Evolutionary conservation across 2,113 vertebrate genomes (phyloP).

Genomic region (Chaenogobius annularis): DNA sequence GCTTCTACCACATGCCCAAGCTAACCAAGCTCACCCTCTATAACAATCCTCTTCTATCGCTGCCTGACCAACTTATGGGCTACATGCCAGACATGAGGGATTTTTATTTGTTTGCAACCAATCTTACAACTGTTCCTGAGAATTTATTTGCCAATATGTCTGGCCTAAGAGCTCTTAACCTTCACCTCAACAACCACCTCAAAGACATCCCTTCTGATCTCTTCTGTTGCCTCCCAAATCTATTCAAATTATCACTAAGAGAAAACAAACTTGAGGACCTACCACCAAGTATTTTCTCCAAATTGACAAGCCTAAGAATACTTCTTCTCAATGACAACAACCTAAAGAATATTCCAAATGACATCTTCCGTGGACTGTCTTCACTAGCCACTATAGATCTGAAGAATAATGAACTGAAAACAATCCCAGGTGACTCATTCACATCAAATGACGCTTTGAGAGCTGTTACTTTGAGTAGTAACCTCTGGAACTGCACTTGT

Average conservation of each 20-base stretch:
- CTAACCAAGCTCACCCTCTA: conserved; percentile 79
- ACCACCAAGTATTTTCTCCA: conserved; percentile 76
- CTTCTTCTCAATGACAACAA: conserved; percentile 75
- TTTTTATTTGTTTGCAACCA: conserved; percentile 81
- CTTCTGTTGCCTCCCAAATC: conserved; percentile 79
- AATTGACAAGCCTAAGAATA: conserved; percentile 65
- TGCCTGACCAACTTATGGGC: conserved; percentile 85
- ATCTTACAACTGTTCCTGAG: conserved; percentile 80
- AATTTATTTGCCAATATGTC: conserved; percentile 86
- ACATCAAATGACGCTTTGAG: conserved; percentile 24
- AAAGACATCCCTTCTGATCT: conserved; percentile 74
- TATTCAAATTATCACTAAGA: conserved; percentile 78
- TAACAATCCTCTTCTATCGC: conserved; percentile 80
- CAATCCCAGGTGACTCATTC: conserved; percentile 66
- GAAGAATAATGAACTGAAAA: conserved; percentile 49
- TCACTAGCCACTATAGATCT: conserved; percentile 68
- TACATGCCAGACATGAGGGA: conserved; percentile 78
- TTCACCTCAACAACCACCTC: conserved; percentile 77
- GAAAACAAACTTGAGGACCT: conserved; percentile 74
- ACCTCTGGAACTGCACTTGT: conserved; percentile 86
- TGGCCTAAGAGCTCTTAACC: conserved; percentile 72
- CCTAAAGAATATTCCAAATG: conserved; percentile 70
- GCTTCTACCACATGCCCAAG: conserved; percentile 78
- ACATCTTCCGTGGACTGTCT: conserved; percentile 74
- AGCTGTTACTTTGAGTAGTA: conserved; percentile 66